Percentiles rank a stretch among this genome's conserved stretches.
These are phyloP conservation scores for Tragelaphus buxtoni DNA, from an alignment of 2,113 vertebrate genomes.

Conservation along the genomic window DNA sequence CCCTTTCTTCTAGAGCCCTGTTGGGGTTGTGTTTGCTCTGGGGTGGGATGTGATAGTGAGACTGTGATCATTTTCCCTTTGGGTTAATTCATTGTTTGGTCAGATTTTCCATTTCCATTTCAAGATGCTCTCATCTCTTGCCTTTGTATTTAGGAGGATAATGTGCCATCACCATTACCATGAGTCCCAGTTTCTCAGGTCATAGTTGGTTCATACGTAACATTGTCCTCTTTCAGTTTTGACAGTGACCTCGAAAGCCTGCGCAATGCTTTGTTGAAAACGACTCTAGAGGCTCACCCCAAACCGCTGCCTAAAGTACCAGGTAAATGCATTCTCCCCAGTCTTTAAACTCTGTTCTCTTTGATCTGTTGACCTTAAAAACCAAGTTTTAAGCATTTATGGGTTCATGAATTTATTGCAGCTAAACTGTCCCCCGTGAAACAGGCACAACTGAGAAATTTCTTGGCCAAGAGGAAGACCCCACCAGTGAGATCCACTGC, in stretches of 20 bases:
- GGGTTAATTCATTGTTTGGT: neutral
- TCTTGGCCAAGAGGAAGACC: slow-evolving; percentile 94
- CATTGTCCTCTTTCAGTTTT: slow-evolving; percentile 79
- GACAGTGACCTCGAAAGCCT: slow-evolving; percentile 92
- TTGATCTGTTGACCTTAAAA: neutral
- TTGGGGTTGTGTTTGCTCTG: neutral
- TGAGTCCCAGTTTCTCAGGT: neutral
- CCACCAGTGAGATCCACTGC: slow-evolving; percentile 94
- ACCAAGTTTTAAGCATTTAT: slow-evolving; percentile 11
- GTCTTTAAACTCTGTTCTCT: neutral
- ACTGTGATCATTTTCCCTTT: neutral
- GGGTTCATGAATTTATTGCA: slow-evolving; percentile 63
- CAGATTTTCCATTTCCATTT: neutral
- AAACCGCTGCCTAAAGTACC: slow-evolving; percentile 81
- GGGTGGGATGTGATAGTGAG: rapidly evolving
- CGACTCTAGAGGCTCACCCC: slow-evolving; percentile 83
- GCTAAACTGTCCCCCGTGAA: slow-evolving; percentile 91
- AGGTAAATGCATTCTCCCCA: slow-evolving; percentile 78
- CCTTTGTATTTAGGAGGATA: neutral
- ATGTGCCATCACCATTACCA: neutral
- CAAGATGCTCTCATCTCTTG: neutral
- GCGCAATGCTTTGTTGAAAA: slow-evolving; percentile 87
- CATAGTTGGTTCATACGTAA: neutral
- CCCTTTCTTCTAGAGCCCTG: neutral
- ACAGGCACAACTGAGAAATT: slow-evolving; percentile 93